Base-by-base conservation (phyloP, 2,113 vertebrate species). In the Guaruba guarouba region DNA sequence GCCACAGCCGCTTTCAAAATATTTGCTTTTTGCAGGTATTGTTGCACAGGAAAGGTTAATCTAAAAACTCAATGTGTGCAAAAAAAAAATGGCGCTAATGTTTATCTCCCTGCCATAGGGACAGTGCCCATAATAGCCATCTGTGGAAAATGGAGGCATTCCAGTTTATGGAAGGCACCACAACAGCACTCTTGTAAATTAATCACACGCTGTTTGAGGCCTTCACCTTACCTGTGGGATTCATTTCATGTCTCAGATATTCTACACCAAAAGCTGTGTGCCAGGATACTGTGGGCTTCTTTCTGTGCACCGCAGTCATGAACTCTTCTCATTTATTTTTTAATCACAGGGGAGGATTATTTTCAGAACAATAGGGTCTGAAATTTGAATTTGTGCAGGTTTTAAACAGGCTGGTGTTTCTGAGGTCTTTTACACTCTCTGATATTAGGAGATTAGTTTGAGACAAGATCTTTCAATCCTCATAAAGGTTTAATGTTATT, bases 281-380 rank as follows among this genome's bases (percentile, higher is more conserved):
- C 69, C 11, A 54, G 62, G 75, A 22, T 43, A 48, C 49, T 64
- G 49, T 17, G 78, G 79, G 10, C 67, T 63, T 33, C 89, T 94
- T 88, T 94, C 79, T 84, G 54, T 14, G 77, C 80, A 85, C 74
- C 73, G 33, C 70, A 75, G 61, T 86, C 75, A 62, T 67, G 82
- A 94, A 69, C 84, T 57, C 73, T 62, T 27, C 87, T 78, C 92
- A 70, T 94, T 95, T 92, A 54, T 64, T 92, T 96, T 95, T 79
- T 91, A 96, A 90, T 96, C 75, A 46, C 43, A 35, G 46, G 51
- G 79, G 70, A 94, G 73, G 94, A 87, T 93, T 92, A 95, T 89
- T 97, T 93, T 90, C 86, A 73, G 89, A 96, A 89, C 82, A 94
- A 95, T 92, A 76, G 80, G 67, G 49, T 88, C 57, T 90, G 88